Percentiles rank a stretch among this genome's conserved stretches.
Conservation (phyloP, 2,888 invertebrate genomes). For the Ornithoptera priamus region DNA sequence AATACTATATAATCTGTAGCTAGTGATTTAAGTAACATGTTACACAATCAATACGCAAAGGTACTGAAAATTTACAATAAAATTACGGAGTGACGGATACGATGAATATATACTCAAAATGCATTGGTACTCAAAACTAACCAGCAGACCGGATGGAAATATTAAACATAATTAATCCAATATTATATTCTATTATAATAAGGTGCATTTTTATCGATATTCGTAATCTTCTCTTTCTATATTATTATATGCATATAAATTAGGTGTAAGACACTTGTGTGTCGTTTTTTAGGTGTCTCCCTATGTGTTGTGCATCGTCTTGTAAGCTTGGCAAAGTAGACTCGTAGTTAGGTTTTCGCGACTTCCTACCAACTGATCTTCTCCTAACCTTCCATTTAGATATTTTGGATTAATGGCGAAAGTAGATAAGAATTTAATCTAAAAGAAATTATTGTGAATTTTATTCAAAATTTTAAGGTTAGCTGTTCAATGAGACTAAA, state of each 20-base stretch:
- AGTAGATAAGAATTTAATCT: constrained; percentile 58
- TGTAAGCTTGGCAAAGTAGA: constrained; percentile 73
- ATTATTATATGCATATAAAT: constrained; percentile 57
- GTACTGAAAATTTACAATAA: constrained; percentile 30
- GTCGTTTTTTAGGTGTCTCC: constrained; percentile 73
- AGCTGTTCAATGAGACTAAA: constrained; percentile 43
- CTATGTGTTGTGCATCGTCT: constrained; percentile 71
- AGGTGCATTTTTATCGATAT: constrained; percentile 75
- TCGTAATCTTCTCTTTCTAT: constrained; percentile 74
- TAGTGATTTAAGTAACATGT: constrained; percentile 52
- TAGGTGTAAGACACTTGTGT: constrained; percentile 68
- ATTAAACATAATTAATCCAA: constrained; percentile 49
- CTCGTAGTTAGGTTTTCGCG: constrained; percentile 75
- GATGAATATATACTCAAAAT: constrained; percentile 35
- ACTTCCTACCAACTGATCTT: constrained; percentile 75
- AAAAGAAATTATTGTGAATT: constrained; percentile 45
- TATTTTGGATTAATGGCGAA: constrained; percentile 56
- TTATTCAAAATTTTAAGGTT: constrained; percentile 51
- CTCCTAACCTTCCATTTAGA: constrained; percentile 74
- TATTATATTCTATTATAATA: constrained; percentile 60
- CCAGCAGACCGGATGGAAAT: constrained; percentile 47
- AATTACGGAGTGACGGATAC: constrained; percentile 10
- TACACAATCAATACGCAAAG: constrained; percentile 47
- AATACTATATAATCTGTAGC: constrained; percentile 71
- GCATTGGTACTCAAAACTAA: constrained; percentile 36